These are phyloP conservation scores for Planococcus citri DNA, from an alignment of 1,140 invertebrate genomes.

Conservation along the genomic window DNA sequence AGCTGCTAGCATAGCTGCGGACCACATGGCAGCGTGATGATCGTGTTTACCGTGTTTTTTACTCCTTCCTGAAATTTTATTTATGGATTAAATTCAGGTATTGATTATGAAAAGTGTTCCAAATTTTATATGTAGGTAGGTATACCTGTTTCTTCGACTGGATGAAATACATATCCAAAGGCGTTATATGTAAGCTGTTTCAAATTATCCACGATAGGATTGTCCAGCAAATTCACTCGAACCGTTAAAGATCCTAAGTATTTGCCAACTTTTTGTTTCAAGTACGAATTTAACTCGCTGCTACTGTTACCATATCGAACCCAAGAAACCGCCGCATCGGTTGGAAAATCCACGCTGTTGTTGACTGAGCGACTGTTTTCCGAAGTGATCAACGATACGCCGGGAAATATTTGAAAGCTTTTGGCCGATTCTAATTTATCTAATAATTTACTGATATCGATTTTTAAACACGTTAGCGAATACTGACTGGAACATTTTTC, in stretches of 20 bases:
- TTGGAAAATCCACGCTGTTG: not conserved
- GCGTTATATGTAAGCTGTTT: constrained; percentile 16
- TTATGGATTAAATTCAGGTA: not conserved
- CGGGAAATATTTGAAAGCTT: constrained; percentile 43
- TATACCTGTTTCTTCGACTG: constrained; percentile 1
- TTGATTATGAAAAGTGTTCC: not conserved
- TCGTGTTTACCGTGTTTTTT: constrained; percentile 28
- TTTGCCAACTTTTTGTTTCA: constrained; percentile 37
- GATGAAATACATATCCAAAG: not conserved
- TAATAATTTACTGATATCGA: constrained; percentile 61
- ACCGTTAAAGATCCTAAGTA: constrained; percentile 59
- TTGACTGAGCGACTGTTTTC: not conserved
- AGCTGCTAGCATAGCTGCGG: constrained; percentile 52
- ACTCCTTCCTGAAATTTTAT: constrained; percentile 22
- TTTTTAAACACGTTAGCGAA: constrained; percentile 62
- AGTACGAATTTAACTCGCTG: constrained; percentile 24
- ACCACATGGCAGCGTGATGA: constrained; percentile 37
- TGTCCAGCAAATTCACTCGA: constrained; percentile 55
- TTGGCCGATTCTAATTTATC: constrained; percentile 53
- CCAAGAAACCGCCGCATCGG: constrained; percentile 22
- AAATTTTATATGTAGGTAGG: not conserved
- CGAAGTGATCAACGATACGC: constrained; percentile 19
- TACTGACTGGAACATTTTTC: constrained; percentile 48
- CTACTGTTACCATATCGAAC: constrained; percentile 22
- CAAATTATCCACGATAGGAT: constrained; percentile 43